These are phyloP conservation scores for Myotis vivesi DNA, from an alignment of 2,797 vertebrate species.

Conservation along the genomic window DNA sequence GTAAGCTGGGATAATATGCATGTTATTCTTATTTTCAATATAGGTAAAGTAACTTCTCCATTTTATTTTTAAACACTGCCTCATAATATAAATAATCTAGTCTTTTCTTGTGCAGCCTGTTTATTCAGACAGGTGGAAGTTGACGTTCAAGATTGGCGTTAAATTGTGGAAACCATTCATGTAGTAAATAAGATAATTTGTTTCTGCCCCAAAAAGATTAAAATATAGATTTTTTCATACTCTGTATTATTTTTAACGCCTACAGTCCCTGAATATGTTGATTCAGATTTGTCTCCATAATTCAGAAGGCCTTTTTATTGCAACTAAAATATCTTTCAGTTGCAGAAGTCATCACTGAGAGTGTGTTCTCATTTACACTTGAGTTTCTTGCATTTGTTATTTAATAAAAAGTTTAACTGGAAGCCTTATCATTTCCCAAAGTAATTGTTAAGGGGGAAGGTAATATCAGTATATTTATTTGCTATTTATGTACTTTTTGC, in stretches of 20 bases:
- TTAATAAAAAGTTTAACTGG: slow-evolving; percentile 10
- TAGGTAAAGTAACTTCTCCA: slow-evolving; percentile 75
- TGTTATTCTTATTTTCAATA: slow-evolving; percentile 81
- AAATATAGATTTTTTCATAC: slow-evolving; percentile 85
- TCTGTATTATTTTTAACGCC: slow-evolving; percentile 82
- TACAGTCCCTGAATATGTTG: slow-evolving; percentile 72
- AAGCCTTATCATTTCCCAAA: neutral
- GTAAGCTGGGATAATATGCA: slow-evolving; percentile 74
- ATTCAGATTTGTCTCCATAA: slow-evolving; percentile 64
- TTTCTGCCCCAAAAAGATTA: slow-evolving; percentile 87
- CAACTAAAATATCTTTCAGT: slow-evolving; percentile 51
- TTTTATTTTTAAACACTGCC: slow-evolving; percentile 80
- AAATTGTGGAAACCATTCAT: slow-evolving; percentile 93
- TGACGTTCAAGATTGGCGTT: slow-evolving; percentile 88
- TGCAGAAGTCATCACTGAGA: neutral
- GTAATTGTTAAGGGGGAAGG: neutral
- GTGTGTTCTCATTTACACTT: neutral
- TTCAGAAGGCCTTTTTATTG: slow-evolving; percentile 68
- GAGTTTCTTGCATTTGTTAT: slow-evolving; percentile 2
- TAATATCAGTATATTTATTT: neutral
- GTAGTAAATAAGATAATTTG: slow-evolving; percentile 92
- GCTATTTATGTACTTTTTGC: neutral
- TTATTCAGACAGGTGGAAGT: slow-evolving; percentile 87
- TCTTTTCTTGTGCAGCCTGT: slow-evolving; percentile 84
- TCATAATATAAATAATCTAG: slow-evolving; percentile 83